Conservation (phyloP, 2,113 vertebrate species). For the Chloropsis hardwickii region DNA sequence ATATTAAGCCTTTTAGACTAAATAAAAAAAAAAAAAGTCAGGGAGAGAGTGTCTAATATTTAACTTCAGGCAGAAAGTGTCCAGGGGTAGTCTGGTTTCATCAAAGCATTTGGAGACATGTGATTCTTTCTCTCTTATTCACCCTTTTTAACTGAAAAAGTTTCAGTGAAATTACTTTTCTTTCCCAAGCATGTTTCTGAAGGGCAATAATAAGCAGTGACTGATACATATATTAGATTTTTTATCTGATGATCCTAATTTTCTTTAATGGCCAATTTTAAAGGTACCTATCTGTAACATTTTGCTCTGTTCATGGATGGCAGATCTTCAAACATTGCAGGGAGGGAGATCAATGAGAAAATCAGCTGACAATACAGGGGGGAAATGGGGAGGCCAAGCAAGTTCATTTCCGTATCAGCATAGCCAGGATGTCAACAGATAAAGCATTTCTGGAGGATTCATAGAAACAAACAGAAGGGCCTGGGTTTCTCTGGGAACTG, state of each 20-base stretch:
- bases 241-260: not conserved
- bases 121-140: not conserved
- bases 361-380: not conserved
- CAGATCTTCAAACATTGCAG: not conserved
- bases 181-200: not conserved
- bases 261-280: not conserved
- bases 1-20: slow-evolving; percentile 46
- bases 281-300: not conserved
- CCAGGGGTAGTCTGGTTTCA: not conserved
- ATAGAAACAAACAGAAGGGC: slow-evolving; percentile 5
- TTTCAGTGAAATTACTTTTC: not conserved
- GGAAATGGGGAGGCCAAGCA: not conserved
- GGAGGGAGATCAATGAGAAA: not conserved
- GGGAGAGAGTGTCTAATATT: slow-evolving; percentile 21
- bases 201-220: not conserved
- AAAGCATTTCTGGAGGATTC: slow-evolving; percentile 11
- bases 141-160: not conserved
- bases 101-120: not conserved
- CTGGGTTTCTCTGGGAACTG: not conserved
- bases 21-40: not conserved
- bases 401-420: not conserved
- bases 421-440: slow-evolving; percentile 2
- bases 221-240: not conserved
- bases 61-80: not conserved
- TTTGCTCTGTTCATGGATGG: not conserved